Base-by-base conservation (phyloP, 2,797 vertebrate species). In the Austrolebias charrua region DNA sequence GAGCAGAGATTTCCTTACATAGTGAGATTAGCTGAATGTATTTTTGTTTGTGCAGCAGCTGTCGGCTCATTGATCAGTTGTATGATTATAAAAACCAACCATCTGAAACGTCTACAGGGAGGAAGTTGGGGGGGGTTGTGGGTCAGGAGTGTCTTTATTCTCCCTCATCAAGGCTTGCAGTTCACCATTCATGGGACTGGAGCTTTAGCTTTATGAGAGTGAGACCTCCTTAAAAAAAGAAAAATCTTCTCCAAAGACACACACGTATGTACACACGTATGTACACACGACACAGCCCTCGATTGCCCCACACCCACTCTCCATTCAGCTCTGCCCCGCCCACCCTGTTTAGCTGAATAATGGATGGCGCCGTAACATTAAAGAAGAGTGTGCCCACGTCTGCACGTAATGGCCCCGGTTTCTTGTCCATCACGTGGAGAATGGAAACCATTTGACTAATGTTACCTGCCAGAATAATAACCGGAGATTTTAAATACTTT, bases 321-420 rank as follows among this genome's bases (percentile, higher is more conserved):
- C 78, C 69, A 69, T 76, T 79, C 80, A 84, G 14, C 68, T 69
- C 55, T 55, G 35, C 69, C 57, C 77, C 42, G 50, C 40, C 70
- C 42, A 64, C 60, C 52, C 73, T 86, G 85, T 76, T 72, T 54
- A 12, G 31, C 76, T 91, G 86, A 93, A 92, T 92, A 91, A 93
- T 92, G 78, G 80, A 91, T 90, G 71, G 63, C 75, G 75, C 80
- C 82, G 55, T 87, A 84, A 83, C 79, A 89, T 89, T 87, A 86
- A 84, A 86, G 68, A 81, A 40, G 58, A 68, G 62, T 71, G 59
- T 69, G 78, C 42, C 29, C 54, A 51, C 48, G 33, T 55, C 16
- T 55, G 44, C 63, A 18, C 31, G 38, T 61, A 45, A 63, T 46
- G 55, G 44, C 57, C 75, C 54, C 63, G 38, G 12, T 47, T 18